phyloP scores from a whole-genome alignment of 2,888 invertebrate species.

The Diaphora mendica region DNA sequence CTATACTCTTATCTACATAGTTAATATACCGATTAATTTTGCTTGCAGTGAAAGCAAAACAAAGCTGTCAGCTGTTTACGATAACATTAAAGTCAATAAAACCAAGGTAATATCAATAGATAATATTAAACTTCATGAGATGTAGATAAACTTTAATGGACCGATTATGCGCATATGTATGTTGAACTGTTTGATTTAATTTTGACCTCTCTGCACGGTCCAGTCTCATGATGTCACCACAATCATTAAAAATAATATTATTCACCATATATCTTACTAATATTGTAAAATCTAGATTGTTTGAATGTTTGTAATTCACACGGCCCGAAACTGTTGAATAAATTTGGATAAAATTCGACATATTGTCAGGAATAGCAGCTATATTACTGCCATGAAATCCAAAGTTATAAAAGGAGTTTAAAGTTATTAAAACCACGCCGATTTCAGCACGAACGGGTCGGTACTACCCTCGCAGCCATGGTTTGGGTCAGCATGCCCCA shows the following conservation, averaged over 20 bases:
- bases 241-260: background rate
- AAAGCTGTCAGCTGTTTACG: background rate
- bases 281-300: background rate
- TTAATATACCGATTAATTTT: background rate
- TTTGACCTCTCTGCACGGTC: background rate
- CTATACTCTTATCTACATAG: background rate
- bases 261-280: background rate
- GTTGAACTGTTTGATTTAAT: background rate
- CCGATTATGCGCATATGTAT: background rate
- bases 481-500: too few species aligned
- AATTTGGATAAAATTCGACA: background rate
- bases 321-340: background rate
- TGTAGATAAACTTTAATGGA: background rate
- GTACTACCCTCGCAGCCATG: too few species aligned
- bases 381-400: too few species aligned
- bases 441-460: too few species aligned
- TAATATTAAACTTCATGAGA: background rate
- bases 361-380: background rate
- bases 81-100: background rate
- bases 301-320: background rate
- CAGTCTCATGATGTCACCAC: background rate
- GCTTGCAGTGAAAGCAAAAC: slow-evolving; percentile 11
- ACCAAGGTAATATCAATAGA: background rate
- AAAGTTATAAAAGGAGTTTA: too few species aligned
- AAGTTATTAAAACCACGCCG: too few species aligned